These are phyloP conservation scores for Melanocharis versteri DNA, from an alignment of 2,113 vertebrate genomes.

Conservation along the genomic window DNA sequence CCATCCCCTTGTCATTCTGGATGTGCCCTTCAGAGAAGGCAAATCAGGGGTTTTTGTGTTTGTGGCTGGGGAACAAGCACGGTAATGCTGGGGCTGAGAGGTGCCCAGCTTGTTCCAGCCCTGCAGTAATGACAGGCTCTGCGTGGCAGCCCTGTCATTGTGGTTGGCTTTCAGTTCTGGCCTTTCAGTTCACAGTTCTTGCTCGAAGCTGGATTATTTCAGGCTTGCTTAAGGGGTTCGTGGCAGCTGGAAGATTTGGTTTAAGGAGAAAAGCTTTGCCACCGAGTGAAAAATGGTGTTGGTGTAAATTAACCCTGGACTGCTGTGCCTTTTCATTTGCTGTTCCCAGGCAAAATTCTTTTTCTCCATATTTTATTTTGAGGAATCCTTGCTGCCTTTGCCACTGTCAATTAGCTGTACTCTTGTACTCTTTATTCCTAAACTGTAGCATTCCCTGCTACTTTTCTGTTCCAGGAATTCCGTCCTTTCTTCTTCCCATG, in stretches of 20 bases:
- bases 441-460: neutral
- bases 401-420: neutral
- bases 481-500: neutral
- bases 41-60: neutral
- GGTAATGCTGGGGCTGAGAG: neutral
- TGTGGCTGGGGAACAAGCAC: neutral
- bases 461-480: neutral
- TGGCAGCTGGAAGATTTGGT: slow-evolving; percentile 3
- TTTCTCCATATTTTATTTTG: neutral
- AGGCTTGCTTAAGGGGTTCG: neutral
- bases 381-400: neutral
- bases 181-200: neutral
- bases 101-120: neutral
- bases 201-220: neutral
- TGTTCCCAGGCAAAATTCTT: neutral
- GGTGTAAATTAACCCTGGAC: neutral
- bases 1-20: neutral
- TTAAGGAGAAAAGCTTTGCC: neutral
- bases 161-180: neutral
- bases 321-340: neutral
- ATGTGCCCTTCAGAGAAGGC: neutral
- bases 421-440: neutral
- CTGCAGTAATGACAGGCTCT: slow-evolving; percentile 11
- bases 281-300: neutral
- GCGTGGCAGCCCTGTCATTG: neutral